phyloP scores from a whole-genome alignment of 2,888 invertebrate species.

The Allacma fusca region DNA sequence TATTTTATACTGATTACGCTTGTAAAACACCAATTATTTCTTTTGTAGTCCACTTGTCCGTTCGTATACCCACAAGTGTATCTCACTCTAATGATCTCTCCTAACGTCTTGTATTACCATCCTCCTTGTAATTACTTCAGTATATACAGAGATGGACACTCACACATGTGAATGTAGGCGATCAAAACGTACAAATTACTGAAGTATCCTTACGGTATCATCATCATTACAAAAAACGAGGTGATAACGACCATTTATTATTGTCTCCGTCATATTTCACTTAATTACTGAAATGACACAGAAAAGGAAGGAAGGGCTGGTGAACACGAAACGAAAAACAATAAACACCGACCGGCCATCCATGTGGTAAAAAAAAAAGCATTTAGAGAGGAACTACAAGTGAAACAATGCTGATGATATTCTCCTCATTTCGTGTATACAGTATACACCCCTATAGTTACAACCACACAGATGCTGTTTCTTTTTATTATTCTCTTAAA shows the following conservation, averaged over 20 bases:
- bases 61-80: too few species aligned
- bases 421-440: background rate
- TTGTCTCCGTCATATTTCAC: conserved; percentile 8
- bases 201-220: background rate
- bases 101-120: background rate
- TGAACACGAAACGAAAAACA: conserved; percentile 9
- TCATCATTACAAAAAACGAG: conserved; percentile 1
- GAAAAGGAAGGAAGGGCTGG: conserved; percentile 1
- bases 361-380: conserved; percentile 2
- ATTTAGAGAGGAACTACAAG: background rate
- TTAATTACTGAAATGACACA: conserved; percentile 3
- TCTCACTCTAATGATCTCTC: too few species aligned
- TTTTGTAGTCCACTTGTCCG: too few species aligned
- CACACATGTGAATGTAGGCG: background rate
- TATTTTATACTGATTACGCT: too few species aligned
- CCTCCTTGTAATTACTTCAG: background rate
- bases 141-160: background rate
- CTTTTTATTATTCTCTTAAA: conserved; percentile 12
- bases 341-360: background rate
- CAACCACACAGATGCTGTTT: background rate
- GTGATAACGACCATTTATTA: conserved; percentile 11
- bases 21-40: too few species aligned
- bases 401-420: background rate
- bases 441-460: background rate
- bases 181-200: background rate